Evolutionary conservation across 2,888 invertebrate genomes (phyloP), one percentile per base, ranked within the genome.

Genomic region (Cabera pusaria): DNA sequence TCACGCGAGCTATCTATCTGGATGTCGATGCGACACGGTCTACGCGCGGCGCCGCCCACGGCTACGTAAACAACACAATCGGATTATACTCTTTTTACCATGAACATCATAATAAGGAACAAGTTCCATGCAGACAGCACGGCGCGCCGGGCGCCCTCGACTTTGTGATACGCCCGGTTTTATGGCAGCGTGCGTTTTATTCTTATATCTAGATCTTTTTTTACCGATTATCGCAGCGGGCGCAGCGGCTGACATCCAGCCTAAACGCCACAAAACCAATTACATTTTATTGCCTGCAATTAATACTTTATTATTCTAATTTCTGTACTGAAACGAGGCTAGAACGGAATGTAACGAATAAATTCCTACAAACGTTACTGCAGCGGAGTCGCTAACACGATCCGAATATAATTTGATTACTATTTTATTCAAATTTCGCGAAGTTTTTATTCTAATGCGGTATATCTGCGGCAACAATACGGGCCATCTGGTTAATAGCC

Each of bases 81-180:
- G 62, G 22, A 31, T 35, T 25, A 12, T 16, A 17, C 66, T 69
- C 69, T 46, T 56, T 62, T 69, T 57, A 53, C 56, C 56, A 60
- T 64, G 59, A 50, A 64, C 58, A 59, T 38, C 29, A 35, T 34
- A 41, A 58, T 49, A 59, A 58, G 54, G 49, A 56, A 71, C 69
- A 64, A 73, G 73, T 74, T 59, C 59, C 74, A 72, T 78, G 76
- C 74, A 84, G 84, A 82, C 82, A 48, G 77, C 70, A 47, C 68
- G 82, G 83, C 41, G 33, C 19, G 37, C 48, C 47, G 52, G 54
- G 52, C 49, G 58, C 39, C 32, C n/a, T n/a, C n/a, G n/a, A n/a
- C n/a, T n/a, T n/a, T n/a, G 40, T 54, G 43, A 39, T 32, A 44
- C 45, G 34, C 51, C 33, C 34, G 39, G 52, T 53, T 56, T 65